These are phyloP conservation scores for Atta colombica DNA, from an alignment of 1,140 invertebrate genomes.

Conservation along the genomic window DNA sequence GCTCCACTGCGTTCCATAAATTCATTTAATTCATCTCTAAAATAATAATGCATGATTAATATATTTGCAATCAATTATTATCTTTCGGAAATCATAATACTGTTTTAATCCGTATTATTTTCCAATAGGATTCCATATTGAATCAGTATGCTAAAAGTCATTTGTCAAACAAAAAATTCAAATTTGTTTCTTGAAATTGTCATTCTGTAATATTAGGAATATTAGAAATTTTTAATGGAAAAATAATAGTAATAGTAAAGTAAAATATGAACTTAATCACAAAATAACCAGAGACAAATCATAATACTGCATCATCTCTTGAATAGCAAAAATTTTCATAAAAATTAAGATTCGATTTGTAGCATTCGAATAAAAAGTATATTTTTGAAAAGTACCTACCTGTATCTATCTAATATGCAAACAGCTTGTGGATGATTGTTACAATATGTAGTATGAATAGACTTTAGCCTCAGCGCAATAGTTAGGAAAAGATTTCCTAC, in stretches of 20 bases:
- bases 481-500: constrained; percentile 97
- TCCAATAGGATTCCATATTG: neutral
- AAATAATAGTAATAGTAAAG: neutral
- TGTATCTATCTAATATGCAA: constrained; percentile 95
- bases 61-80: neutral
- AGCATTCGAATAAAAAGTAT: neutral
- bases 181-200: neutral
- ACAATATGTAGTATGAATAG: constrained; percentile 95
- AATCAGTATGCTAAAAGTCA: neutral
- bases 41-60: constrained; percentile 42
- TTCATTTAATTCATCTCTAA: constrained; percentile 94
- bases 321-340: neutral
- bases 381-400: constrained; percentile 87
- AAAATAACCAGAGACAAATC: neutral
- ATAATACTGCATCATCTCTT: neutral
- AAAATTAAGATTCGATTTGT: neutral
- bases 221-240: neutral
- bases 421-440: constrained; percentile 97
- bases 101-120: neutral
- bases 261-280: neutral
- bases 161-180: neutral
- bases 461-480: constrained; percentile 94
- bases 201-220: neutral
- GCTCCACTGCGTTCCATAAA: constrained; percentile 96
- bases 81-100: neutral